Percentiles rank a stretch among this genome's conserved stretches.
Evolutionary conservation across 92 coral and sea anemone genomes (phyloP).

Genomic region (Epizoanthus fatuus): DNA sequence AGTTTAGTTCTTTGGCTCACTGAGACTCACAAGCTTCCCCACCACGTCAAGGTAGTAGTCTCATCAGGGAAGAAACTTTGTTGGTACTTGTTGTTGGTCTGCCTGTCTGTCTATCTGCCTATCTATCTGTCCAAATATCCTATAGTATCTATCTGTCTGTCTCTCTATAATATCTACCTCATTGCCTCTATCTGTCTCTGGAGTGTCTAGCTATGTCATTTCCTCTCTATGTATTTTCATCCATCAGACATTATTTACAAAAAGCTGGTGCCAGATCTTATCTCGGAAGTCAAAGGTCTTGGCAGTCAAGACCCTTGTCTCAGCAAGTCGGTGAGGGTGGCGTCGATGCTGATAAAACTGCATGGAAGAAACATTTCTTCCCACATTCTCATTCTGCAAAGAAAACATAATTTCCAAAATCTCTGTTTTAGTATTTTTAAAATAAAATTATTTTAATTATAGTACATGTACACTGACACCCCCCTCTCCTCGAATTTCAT

Average conservation of each 20-base stretch:
- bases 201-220: no score
- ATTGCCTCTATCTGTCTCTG: no score
- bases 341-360: constrained; percentile 49
- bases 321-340: constrained; percentile 51
- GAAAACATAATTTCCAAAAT: background rate
- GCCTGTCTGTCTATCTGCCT: no score
- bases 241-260: no score
- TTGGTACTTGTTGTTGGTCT: background rate
- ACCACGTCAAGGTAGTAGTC: background rate
- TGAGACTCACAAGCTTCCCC: constrained; percentile 17
- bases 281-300: constrained; percentile 36
- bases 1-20: background rate
- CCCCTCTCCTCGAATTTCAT: no score
- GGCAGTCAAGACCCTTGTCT: constrained; percentile 44
- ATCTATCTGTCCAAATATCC: background rate
- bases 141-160: no score
- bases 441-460: no score
- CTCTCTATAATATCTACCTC: no score
- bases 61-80: constrained; percentile 2
- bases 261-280: constrained; percentile 40
- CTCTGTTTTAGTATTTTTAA: no score
- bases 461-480: no score
- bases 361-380: constrained; percentile 36
- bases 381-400: constrained; percentile 66
- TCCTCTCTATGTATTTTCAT: no score